phyloP scores from a whole-genome alignment of 2,113 vertebrate genomes.

The Phalacrocorax pelagicus region DNA sequence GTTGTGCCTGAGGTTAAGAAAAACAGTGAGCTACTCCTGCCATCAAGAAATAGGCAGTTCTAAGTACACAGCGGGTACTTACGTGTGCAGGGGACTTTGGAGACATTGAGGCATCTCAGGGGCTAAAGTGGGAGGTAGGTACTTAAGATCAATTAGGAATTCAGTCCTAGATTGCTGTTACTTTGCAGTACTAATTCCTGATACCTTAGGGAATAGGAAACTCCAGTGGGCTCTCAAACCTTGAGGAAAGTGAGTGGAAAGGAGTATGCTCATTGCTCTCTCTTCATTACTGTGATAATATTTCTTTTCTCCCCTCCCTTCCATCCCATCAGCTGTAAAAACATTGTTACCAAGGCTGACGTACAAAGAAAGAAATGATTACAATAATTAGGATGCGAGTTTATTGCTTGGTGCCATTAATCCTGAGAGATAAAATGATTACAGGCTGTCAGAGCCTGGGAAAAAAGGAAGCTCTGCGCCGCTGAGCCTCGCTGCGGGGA shows the following conservation, averaged over 20 bases:
- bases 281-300: conserved; percentile 31
- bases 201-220: neutral
- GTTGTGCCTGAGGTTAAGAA: neutral
- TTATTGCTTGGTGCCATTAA: conserved; percentile 63
- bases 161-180: neutral
- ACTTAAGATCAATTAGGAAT: conserved; percentile 15
- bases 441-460: conserved; percentile 46
- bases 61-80: neutral
- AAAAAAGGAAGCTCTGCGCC: neutral
- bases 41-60: neutral
- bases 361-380: conserved; percentile 63
- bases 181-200: conserved; percentile 11
- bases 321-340: conserved; percentile 49
- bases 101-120: neutral
- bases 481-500: neutral
- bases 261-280: neutral
- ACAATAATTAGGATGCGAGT: conserved; percentile 54
- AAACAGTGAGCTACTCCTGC: neutral
- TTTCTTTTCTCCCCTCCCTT: conserved; percentile 36
- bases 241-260: neutral
- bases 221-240: conserved; percentile 20
- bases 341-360: conserved; percentile 45
- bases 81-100: neutral
- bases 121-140: neutral
- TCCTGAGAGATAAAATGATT: conserved; percentile 53